Conservation (phyloP, 2,888 invertebrate genomes). For the Fabriciana adippe region DNA sequence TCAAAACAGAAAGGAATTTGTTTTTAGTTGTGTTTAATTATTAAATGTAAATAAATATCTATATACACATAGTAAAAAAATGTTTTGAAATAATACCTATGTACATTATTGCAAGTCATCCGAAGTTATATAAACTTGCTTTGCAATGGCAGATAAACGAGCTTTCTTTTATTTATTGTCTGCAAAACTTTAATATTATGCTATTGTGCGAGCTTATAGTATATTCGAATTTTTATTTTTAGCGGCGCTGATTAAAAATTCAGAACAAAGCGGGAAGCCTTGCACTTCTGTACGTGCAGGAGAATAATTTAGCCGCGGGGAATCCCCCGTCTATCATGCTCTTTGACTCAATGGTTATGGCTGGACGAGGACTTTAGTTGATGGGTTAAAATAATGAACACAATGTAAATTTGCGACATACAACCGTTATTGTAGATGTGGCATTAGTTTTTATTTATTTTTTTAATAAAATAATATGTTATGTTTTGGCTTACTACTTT, state of each 20-base stretch:
- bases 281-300: conserved; percentile 67
- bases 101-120: neutral
- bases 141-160: conserved; percentile 25
- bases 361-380: conserved; percentile 52
- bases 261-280: conserved; percentile 67
- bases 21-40: too few relatives aligned
- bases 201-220: conserved; percentile 37
- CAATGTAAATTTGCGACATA: conserved; percentile 21
- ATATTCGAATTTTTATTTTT: conserved; percentile 40
- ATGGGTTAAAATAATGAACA: conserved; percentile 45
- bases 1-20: too few relatives aligned
- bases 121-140: conserved; percentile 19
- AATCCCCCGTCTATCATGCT: conserved; percentile 65
- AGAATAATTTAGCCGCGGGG: conserved; percentile 72
- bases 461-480: too few relatives aligned
- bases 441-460: neutral
- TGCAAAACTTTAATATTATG: conserved; percentile 39
- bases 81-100: too few relatives aligned
- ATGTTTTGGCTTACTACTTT: too few relatives aligned
- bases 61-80: too few relatives aligned
- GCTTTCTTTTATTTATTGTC: conserved; percentile 37
- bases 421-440: neutral
- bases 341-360: conserved; percentile 62
- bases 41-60: too few relatives aligned
- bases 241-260: conserved; percentile 70